Conservation (phyloP, 1,140 invertebrate species). For the honey bee (Apis mellifera) region DNA sequence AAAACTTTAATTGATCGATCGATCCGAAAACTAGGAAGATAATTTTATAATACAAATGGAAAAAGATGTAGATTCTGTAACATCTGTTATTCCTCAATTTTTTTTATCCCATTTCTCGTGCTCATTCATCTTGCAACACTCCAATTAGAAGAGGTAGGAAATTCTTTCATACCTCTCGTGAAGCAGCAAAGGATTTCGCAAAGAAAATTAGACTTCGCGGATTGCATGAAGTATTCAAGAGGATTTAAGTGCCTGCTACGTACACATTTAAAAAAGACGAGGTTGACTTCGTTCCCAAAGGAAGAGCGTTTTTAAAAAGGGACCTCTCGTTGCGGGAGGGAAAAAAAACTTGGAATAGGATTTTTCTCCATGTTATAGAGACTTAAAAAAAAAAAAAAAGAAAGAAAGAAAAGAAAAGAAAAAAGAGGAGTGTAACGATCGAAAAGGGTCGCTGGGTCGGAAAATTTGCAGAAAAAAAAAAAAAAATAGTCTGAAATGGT, state of each 20-base stretch:
- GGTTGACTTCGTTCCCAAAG: not conserved
- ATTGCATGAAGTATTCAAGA: not conserved
- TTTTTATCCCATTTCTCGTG: not conserved
- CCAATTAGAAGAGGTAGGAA: not conserved
- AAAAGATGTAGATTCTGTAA: not conserved
- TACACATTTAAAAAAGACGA: not conserved
- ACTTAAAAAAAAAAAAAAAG: not conserved
- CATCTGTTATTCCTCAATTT: not conserved
- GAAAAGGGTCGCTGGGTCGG: not conserved
- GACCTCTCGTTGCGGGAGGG: not conserved
- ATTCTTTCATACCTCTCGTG: not conserved
- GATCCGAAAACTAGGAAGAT: not conserved
- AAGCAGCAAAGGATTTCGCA: not conserved
- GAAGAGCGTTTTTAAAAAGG: not conserved
- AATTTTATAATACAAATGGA: not conserved
- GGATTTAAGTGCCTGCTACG: not conserved
- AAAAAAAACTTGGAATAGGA: not conserved
- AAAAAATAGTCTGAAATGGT: too few species aligned
- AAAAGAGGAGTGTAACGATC: not conserved
- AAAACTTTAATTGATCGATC: too few species aligned
- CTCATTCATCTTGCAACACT: not conserved
- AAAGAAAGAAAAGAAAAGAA: not conserved
- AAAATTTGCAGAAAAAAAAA: not conserved
- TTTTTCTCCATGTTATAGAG: not conserved
- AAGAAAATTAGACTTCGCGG: not conserved